Conservation (phyloP, 2,113 vertebrate species). For the Dolichallabes microphthalmus region DNA sequence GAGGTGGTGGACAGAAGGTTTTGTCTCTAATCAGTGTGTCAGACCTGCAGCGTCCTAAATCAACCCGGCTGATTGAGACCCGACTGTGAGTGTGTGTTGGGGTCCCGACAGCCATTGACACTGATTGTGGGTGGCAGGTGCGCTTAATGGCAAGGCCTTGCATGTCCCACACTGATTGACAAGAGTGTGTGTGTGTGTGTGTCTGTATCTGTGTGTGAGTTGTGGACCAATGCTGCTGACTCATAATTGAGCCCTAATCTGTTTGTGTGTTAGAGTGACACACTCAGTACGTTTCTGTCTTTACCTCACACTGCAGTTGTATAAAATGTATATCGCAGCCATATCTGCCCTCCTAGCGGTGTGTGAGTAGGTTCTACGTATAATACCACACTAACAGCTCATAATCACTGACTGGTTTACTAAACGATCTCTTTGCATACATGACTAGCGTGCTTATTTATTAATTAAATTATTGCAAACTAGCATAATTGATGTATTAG, state of each 20-base stretch:
- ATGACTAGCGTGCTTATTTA: background rate
- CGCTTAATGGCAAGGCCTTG: constrained; percentile 59
- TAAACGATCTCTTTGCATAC: background rate
- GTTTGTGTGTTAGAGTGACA: constrained; percentile 37
- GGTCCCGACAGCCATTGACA: constrained; percentile 63
- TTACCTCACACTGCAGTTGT: background rate
- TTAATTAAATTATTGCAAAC: background rate
- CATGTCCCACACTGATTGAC: constrained; percentile 60
- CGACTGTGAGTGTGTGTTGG: constrained; percentile 5
- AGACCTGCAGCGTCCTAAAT: constrained; percentile 59
- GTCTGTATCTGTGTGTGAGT: constrained; percentile 41
- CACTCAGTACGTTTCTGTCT: background rate
- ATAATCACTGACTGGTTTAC: background rate
- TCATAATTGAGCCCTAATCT: constrained; percentile 56
- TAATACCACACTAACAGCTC: background rate
- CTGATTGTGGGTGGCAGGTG: constrained; percentile 69
- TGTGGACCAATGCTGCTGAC: constrained; percentile 47
- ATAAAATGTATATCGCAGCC: background rate
- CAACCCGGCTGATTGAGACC: constrained; percentile 59
- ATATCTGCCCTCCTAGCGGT: background rate
- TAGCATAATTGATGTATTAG: background rate
- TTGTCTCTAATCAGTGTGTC: constrained; percentile 66
- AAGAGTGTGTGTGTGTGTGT: constrained; percentile 48
- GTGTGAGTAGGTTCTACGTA: background rate
- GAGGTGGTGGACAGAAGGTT: constrained; percentile 51